phyloP scores from a whole-genome alignment of 2,113 vertebrate genomes.

The Neodon shergylaensis region DNA sequence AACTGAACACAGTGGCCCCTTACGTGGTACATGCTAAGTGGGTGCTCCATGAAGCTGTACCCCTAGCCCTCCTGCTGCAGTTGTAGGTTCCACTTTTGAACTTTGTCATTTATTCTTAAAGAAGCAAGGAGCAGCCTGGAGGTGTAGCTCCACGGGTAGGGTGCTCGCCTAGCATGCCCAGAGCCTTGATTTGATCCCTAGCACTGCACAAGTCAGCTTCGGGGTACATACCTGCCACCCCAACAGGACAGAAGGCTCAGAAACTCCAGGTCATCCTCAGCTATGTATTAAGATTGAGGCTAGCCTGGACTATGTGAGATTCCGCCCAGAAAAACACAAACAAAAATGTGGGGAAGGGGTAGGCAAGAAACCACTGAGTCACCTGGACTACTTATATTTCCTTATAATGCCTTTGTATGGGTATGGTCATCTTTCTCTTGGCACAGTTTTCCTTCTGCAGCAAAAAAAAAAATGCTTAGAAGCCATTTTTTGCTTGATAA shows the following conservation, averaged over 20 bases:
- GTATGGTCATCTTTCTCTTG: not conserved
- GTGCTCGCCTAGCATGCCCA: not conserved
- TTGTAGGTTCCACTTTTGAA: not conserved
- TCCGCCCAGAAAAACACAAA: not conserved
- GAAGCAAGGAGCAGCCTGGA: not conserved
- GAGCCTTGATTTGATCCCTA: not conserved
- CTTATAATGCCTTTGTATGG: slow-evolving; percentile 16
- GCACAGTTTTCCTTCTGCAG: not conserved
- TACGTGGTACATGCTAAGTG: not conserved
- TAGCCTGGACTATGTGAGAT: not conserved
- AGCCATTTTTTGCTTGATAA: not conserved
- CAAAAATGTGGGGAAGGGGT: not conserved
- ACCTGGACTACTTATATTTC: not conserved
- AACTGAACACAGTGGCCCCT: not conserved
- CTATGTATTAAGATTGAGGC: not conserved
- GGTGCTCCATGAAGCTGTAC: not conserved
- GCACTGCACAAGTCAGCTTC: not conserved
- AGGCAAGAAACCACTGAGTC: not conserved
- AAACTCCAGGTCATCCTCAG: not conserved
- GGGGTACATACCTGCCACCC: not conserved
- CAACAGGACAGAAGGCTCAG: not conserved
- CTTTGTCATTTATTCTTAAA: not conserved
- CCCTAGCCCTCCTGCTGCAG: not conserved
- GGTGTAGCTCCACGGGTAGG: not conserved
- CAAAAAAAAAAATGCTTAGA: not conserved